These are phyloP conservation scores for Alloplasta piceator DNA, from an alignment of 2,888 invertebrate species.

Conservation along the genomic window DNA sequence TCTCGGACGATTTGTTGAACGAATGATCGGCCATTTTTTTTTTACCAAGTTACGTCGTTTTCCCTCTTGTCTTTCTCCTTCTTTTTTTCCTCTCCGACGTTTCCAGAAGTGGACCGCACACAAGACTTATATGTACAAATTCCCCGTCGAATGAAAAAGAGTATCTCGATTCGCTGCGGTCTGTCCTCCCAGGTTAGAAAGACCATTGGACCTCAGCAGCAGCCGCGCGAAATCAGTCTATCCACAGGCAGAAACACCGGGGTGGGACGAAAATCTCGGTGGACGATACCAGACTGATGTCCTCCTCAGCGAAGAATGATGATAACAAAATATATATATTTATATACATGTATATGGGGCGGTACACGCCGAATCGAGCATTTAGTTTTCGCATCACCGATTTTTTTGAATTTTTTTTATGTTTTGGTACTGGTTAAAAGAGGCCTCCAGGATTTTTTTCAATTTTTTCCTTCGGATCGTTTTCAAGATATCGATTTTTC, in stretches of 20 bases:
- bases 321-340: neutral
- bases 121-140: neutral
- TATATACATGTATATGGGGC: no score
- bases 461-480: no score
- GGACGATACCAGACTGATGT: slow-evolving; percentile 9
- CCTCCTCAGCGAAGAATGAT: neutral
- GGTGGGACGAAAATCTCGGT: neutral
- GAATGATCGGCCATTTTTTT: slow-evolving; percentile 72
- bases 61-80: neutral
- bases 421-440: no score
- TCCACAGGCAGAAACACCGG: neutral
- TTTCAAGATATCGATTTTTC: no score
- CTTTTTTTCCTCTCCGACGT: slow-evolving; percentile 8
- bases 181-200: slow-evolving; percentile 2
- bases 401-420: no score
- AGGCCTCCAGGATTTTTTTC: no score
- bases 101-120: slow-evolving; percentile 5
- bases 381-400: no score
- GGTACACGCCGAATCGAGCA: no score
- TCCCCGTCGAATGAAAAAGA: slow-evolving; percentile 26
- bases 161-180: slow-evolving; percentile 26
- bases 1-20: slow-evolving; percentile 73
- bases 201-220: slow-evolving; percentile 8
- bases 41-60: slow-evolving; percentile 50
- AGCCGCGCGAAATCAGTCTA: slow-evolving; percentile 37